Evolutionary conservation across 2,113 vertebrate species (phyloP).

Genomic region (Cygnus buccinator): DNA sequence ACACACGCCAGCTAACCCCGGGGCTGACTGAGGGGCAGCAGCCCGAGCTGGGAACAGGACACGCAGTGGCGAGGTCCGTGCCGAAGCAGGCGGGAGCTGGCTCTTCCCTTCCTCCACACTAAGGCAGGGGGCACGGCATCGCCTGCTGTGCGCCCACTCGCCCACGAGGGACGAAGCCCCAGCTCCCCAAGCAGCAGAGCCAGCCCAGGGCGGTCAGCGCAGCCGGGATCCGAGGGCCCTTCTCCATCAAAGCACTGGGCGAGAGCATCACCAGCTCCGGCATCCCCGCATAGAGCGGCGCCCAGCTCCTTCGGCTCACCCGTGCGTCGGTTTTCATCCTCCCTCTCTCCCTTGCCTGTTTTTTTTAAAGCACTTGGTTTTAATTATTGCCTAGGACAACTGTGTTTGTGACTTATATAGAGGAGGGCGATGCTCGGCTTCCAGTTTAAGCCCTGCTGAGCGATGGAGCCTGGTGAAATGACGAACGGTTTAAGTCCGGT

Average conservation of each 20-base stretch:
- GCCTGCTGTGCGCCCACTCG: accelerated
- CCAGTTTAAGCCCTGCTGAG: not conserved
- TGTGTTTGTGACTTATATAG: not conserved
- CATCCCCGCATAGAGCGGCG: not conserved
- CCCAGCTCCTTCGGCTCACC: not conserved
- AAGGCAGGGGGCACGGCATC: accelerated
- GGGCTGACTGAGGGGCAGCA: not conserved
- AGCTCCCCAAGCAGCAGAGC: not conserved
- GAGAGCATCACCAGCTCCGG: not conserved
- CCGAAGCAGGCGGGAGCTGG: not conserved
- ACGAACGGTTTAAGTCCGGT: no score
- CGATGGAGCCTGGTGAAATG: no score
- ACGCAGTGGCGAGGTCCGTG: not conserved
- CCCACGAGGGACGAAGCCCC: not conserved
- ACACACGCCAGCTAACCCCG: not conserved
- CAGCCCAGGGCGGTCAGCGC: not conserved
- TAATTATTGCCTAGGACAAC: not conserved
- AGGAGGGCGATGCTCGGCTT: not conserved
- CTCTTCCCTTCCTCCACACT: not conserved
- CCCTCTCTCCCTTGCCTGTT: not conserved
- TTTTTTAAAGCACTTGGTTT: not conserved
- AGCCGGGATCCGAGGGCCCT: not conserved
- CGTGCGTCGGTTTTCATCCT: not conserved
- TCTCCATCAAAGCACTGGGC: not conserved
- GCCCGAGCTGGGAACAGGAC: not conserved